Conservation (phyloP, 2,113 vertebrate genomes). For the Tympanuchus pallidicinctus region DNA sequence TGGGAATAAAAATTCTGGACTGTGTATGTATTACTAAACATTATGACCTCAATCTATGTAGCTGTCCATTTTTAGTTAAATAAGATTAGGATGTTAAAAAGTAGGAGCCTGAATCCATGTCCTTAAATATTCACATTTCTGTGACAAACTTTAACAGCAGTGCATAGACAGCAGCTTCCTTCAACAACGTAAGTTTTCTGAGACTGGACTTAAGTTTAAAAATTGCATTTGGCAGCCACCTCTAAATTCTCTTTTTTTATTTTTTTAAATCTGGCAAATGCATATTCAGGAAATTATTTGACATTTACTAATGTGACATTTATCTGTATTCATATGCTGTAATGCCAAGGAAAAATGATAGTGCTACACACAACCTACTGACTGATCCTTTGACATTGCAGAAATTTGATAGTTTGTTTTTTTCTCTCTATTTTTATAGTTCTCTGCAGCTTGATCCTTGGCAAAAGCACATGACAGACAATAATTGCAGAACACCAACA, state of each 20-base stretch:
- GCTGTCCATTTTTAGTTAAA: not conserved
- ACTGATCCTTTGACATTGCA: constrained; percentile 40
- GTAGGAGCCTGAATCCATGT: not conserved
- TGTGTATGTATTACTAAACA: not conserved
- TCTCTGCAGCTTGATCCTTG: constrained; percentile 46
- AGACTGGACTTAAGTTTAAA: not conserved
- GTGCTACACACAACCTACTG: not conserved
- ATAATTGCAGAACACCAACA: constrained; percentile 23
- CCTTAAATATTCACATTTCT: not conserved
- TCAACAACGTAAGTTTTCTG: not conserved
- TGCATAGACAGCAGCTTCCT: not conserved
- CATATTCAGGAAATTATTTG: not conserved
- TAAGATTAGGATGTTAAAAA: not conserved
- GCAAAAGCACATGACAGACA: constrained; percentile 43
- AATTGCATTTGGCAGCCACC: not conserved
- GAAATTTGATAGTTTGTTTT: constrained; percentile 62
- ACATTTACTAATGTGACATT: constrained; percentile 18
- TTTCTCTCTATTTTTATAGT: constrained; percentile 71
- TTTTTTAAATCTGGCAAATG: not conserved
- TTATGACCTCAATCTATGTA: not conserved
- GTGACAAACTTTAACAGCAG: not conserved
- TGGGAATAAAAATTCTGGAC: not conserved
- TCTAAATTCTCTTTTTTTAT: not conserved
- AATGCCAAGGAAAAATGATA: constrained; percentile 23
- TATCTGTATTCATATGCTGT: not conserved